Evolutionary conservation across 2,113 vertebrate species (phyloP), one percentile per base, ranked within the genome.

Genomic region (Salvelinus sp.): DNA sequence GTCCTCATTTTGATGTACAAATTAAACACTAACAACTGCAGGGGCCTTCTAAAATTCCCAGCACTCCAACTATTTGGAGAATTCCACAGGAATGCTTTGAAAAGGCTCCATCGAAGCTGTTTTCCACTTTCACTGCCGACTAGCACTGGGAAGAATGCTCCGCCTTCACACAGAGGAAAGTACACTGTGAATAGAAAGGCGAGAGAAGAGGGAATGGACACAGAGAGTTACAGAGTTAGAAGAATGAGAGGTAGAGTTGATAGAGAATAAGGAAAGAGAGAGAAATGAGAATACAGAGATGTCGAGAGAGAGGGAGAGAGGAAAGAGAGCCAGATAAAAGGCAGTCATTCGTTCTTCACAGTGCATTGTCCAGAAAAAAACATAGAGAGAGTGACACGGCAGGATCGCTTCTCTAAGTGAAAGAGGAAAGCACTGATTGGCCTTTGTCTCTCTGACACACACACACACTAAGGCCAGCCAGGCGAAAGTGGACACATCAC

Each of bases 111-210:
- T 78, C 66, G 28, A 62, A 62, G 72, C 80, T 76, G 82, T 89
- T 90, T 92, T 88, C 85, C 81, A 88, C 87, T 89, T 90, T 89
- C 79, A 75, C 88, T 87, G 23, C 69, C 69, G 33, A 33, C 73
- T n/a, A 69, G 33, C 20, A 48, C 44, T 48, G 38, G n/a, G 4
- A 65, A 65, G 63, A 65, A 2, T 68, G 76, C 0, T 82, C 14
- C 58, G 66, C 22, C 58, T 18, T 58, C 68, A 64, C 79, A 65
- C n/a, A 65, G 25, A 27, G 69, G 73, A 75, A 71, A 80, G 76
- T 23, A 38, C 79, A 86, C 83, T 86, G 87, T 77, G 77, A 38
- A 58, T 27, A 64, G 30, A 10, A 10, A 28, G 25, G 23, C n/a
- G 13, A 30, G 33, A 67, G 70, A 73, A 75, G 38, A 68, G 12